These are phyloP conservation scores for Coptodon bakossiorum DNA, from an alignment of 2,113 vertebrate genomes.

Conservation along the genomic window DNA sequence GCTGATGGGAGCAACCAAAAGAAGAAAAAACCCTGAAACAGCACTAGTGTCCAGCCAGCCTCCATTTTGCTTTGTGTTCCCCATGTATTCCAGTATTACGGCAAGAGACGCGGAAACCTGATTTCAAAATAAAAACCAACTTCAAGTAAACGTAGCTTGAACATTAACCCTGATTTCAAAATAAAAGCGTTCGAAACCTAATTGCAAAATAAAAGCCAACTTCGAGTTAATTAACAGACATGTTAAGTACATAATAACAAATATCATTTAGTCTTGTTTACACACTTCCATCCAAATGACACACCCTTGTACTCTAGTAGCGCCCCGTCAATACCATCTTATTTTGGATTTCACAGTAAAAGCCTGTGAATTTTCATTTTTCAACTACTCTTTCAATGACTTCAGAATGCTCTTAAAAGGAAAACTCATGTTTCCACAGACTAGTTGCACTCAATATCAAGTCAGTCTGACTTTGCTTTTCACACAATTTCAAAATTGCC, in stretches of 20 bases:
- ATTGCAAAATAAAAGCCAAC: not conserved
- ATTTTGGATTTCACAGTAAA: not conserved
- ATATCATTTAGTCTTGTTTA: not conserved
- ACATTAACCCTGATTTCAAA: not conserved
- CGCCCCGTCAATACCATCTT: not conserved
- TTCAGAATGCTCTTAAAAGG: not conserved
- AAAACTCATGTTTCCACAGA: not conserved
- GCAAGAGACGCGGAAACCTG: fast-evolving
- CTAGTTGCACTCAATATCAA: not conserved
- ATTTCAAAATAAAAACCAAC: not conserved
- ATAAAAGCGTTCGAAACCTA: not conserved
- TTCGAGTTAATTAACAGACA: not conserved
- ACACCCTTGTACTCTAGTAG: not conserved
- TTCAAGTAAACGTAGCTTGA: fast-evolving
- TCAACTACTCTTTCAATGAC: not conserved
- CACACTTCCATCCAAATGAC: not conserved
- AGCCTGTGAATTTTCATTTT: not conserved
- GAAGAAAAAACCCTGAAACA: not conserved
- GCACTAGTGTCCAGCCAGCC: not conserved
- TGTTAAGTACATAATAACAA: not conserved
- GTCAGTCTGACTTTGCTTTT: not conserved
- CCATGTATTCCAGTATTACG: not conserved
- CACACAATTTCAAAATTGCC: not conserved
- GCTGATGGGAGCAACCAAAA: not conserved
- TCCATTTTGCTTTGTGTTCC: not conserved